Evolutionary conservation across 2,113 vertebrate species (phyloP), one percentile per base, ranked within the genome.

Genomic region (Spea multiplicata): DNA sequence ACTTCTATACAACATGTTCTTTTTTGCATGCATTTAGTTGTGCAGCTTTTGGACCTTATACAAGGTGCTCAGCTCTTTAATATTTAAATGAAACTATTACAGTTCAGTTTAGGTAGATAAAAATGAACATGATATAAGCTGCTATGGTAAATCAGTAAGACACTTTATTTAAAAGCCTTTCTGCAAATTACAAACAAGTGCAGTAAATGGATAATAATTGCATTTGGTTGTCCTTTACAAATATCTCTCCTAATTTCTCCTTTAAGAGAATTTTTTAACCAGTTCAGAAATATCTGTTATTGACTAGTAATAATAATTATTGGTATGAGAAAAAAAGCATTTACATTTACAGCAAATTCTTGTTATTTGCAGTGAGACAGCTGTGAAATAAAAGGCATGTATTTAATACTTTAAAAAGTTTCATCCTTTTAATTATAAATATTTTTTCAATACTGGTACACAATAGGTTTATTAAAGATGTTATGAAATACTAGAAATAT

Each of bases 291-390:
- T 8, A 16, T 49, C 30, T 80, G 71, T 0, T 66, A 44, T 7
- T 76, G 10, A 76, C 7, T 12, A 17, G 4, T 13, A 83, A 66
- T 4, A 59, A 81, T 66, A 17, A 83, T 81, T 71, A 84, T 78
- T 47, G 71, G 12, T 13, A 13, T 5, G 6, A 4, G 10, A 59
- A 59, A 59, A n/a, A 13, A 59, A 30, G 30, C 30, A 30, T 30
- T 30, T 30, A 30, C 1, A 30, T 30, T 30, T 30, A 30, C 30
- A 30, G 30, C 30, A 1, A 30, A 30, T 30, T 30, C 30, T 30
- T 30, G 30, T 2, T 30, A 30, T 30, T 30, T 30, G 30, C 30
- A 30, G 30, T 30, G n/a, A n/a, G n/a, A n/a, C 30, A 30, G 30
- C 30, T 30, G 30, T 30, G 30, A 30, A 30, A 30, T 30, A 30